Base-by-base conservation (phyloP, 1,140 invertebrate species). In the Lerema accius region DNA sequence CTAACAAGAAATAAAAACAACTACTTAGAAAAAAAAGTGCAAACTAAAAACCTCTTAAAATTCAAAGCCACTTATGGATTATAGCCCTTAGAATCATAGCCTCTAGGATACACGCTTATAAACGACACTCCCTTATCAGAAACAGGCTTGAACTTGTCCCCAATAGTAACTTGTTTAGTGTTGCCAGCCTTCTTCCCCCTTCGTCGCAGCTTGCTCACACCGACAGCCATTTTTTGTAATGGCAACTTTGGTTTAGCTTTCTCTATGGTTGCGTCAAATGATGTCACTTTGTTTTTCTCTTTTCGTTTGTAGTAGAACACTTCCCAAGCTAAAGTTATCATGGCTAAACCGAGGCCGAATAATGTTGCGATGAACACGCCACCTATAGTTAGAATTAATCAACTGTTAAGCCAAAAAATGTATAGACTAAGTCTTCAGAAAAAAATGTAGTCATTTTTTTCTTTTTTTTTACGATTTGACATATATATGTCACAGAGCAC, bases 291-390 rank as follows among this genome's bases (percentile, higher is more conserved):
- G 7, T 88, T 87, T 45, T 84, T 90, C n/a, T 91, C 87, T 74
- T 94, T 94, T n/a, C 92, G 91, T 64, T 94, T 94, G 78, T 97
- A 95, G 73, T 96, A 96, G 26, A 96, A 89, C 0, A 97, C 94
- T 82, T 97, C 96, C 63, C 94, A 94, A 0, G 93, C 94, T 7
- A 97, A 86, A 0, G 96, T 96, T 3, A 97, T 77, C 95, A 97
- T 96, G 0, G 96, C 96, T 26, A 97, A 74, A 0, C 94, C 94
- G 3, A 97, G 86, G 0, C 96, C 97, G 76, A 96, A 96, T 0
- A 97, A 86, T 0, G 96, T 97, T 1, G 96, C 96, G 65, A 97
- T 97, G 72, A 97, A 98, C 1, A 98, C 96, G 4, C 96, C 97
- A 66, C 96, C 95, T 96, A n/a, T n/a, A n/a, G n/a, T n/a, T n/a